Evolutionary conservation across 2,888 invertebrate genomes (phyloP), one percentile per base, ranked within the genome.

Genomic region (Dorcus hopei): DNA sequence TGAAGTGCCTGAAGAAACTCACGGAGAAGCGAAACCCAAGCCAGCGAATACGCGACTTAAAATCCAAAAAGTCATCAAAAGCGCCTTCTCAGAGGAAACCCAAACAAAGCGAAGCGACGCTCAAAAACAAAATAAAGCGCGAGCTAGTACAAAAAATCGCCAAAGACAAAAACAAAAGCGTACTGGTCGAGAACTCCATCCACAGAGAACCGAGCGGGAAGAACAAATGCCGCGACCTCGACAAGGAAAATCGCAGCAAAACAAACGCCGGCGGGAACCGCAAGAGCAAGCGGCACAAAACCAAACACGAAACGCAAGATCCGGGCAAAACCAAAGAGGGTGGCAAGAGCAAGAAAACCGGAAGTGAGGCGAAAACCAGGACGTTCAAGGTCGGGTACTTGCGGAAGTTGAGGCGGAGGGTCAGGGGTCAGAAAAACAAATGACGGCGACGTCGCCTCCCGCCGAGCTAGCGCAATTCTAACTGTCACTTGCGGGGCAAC

Each of bases 301-400:
- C 33, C 14, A 16, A 48, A 23, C 11, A n/a, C 7, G 11, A 23
- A 14, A 16, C 9, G 11, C 14, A n/a, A 33, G 26, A 16, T 9
- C 23, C 14, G 19, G 23, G 33, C 9, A 52, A 42, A 52, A 3
- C 52, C 9, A 14, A 7, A 16, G 3, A 39, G 3, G 23, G 26
- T 9, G 16, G 26, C 26, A 33, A 33, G 26, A 33, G 26, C 26
- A 33, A 33, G 26, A 33, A 33, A 33, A 33, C 26, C 4, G 26
- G 26, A 33, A 33, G 26, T 33, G 26, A 33, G 26, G 26, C 14
- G 23, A 26, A 56, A 38, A 56, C 19, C 4, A 49, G 57, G 52
- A 38, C 54, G 54, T 54, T 58, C 38, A 54, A 40, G 14, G 39
- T 58, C 8, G 54, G 49, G 3, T 50, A 58, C 14, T 38, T 58